Conservation (phyloP, 2,888 invertebrate species). For the Minunthozetes semirufus region DNA sequence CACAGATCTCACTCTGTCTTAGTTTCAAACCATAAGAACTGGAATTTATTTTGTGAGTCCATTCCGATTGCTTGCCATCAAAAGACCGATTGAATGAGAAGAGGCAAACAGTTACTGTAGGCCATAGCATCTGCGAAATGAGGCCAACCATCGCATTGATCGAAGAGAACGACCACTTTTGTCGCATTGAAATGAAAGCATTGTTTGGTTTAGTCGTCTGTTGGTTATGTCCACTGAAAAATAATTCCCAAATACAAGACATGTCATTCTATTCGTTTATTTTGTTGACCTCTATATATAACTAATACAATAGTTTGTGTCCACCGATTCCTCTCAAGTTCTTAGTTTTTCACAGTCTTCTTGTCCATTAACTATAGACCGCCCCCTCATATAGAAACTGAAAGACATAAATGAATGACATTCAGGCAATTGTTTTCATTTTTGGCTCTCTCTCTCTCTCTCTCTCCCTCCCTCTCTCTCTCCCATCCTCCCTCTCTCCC, state of each 20-base stretch:
- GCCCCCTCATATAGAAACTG: background rate
- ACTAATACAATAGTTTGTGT: conserved; percentile 14
- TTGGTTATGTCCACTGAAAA: background rate
- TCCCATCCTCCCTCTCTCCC: background rate
- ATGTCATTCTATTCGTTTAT: conserved; percentile 23
- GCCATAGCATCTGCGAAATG: conserved; percentile 16
- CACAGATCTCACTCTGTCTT: background rate
- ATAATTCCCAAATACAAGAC: conserved; percentile 19
- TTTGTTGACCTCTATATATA: conserved; percentile 16
- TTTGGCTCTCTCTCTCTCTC: background rate
- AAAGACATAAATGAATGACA: conserved; percentile 28
- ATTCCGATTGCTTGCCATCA: background rate
- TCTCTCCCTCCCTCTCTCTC: background rate
- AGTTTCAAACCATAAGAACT: background rate
- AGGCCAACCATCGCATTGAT: conserved; percentile 1
- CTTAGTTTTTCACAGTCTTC: background rate
- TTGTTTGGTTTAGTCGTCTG: background rate
- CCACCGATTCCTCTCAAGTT: background rate
- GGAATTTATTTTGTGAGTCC: background rate
- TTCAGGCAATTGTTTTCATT: conserved; percentile 24
- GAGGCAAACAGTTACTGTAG: background rate
- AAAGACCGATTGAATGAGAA: background rate
- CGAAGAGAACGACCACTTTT: conserved; percentile 1
- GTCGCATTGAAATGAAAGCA: background rate
- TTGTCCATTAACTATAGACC: conserved; percentile 10